Conservation (phyloP, 2,888 invertebrate genomes). For the Nomada flava region DNA sequence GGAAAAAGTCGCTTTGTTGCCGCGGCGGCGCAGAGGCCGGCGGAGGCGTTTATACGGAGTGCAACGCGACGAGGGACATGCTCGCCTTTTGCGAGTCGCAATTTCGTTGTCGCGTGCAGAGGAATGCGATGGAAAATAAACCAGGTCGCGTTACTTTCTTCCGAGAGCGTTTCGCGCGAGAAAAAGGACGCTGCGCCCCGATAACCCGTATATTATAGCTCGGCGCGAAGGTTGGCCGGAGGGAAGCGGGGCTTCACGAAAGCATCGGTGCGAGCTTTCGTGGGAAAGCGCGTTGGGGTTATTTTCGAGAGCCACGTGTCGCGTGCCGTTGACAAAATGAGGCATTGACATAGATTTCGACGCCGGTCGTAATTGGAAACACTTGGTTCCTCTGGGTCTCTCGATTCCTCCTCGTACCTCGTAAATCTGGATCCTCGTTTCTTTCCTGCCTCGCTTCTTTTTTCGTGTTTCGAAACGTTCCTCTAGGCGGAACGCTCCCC, state of each 20-base stretch:
- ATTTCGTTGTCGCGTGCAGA: slow-evolving; percentile 10
- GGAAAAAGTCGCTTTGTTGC: slow-evolving; percentile 24
- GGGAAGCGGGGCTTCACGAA: background rate
- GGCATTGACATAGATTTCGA: slow-evolving; percentile 58
- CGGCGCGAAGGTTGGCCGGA: background rate
- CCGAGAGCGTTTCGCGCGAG: slow-evolving; percentile 11
- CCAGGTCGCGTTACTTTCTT: slow-evolving; percentile 22
- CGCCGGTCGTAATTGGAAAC: slow-evolving; percentile 67
- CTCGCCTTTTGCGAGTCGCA: background rate
- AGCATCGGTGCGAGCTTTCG: slow-evolving; percentile 7
- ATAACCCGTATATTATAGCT: slow-evolving; percentile 11
- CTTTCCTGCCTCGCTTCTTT: background rate
- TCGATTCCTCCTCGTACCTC: slow-evolving; percentile 48
- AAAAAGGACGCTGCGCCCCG: background rate
- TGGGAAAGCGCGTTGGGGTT: slow-evolving; percentile 47
- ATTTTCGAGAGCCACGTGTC: slow-evolving; percentile 65
- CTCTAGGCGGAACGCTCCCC: background rate
- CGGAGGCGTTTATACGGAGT: background rate
- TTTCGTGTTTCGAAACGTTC: background rate
- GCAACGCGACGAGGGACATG: background rate
- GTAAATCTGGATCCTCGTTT: slow-evolving; percentile 38
- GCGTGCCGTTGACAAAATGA: slow-evolving; percentile 69
- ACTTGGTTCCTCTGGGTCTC: slow-evolving; percentile 49
- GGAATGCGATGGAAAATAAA: slow-evolving; percentile 7
- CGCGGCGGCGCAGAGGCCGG: slow-evolving; percentile 5